Percentiles rank a stretch among this genome's conserved stretches.
These are phyloP conservation scores for Germaria angustata DNA, from an alignment of 2,888 invertebrate genomes.

Conservation along the genomic window DNA sequence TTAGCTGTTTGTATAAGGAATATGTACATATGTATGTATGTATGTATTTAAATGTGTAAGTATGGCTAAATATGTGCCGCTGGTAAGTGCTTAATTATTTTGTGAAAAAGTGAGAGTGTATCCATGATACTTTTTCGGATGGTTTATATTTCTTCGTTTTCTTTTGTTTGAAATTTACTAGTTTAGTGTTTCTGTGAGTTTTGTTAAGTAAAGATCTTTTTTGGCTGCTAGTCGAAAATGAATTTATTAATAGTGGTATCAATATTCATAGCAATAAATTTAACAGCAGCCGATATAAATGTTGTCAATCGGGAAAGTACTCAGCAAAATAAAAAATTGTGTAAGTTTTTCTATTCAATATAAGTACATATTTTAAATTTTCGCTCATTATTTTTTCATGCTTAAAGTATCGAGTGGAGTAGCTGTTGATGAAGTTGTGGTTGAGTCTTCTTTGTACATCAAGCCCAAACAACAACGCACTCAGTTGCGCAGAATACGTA, in stretches of 20 bases:
- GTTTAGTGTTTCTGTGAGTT: conserved; percentile 52
- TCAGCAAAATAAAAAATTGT: conserved; percentile 66
- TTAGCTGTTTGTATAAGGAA: conserved; percentile 6
- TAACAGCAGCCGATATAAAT: conserved; percentile 58
- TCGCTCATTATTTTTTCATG: background rate
- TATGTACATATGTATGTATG: background rate
- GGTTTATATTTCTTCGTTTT: conserved; percentile 18
- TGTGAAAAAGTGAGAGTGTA: conserved; percentile 64
- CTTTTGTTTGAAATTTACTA: conserved; percentile 41
- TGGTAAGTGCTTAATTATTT: conserved; percentile 6
- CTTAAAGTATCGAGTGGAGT: conserved; percentile 72
- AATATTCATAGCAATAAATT: conserved; percentile 39
- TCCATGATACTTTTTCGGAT: conserved; percentile 38
- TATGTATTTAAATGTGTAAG: conserved; percentile 6
- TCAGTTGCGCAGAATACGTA: conserved; percentile 60
- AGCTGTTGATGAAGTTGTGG: conserved; percentile 81
- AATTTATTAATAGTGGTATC: conserved; percentile 41
- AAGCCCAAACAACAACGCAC: conserved; percentile 76
- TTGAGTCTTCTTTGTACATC: conserved; percentile 81
- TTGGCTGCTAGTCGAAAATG: conserved; percentile 32
- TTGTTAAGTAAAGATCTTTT: conserved; percentile 44
- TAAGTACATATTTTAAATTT: background rate
- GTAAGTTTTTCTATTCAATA: conserved; percentile 70
- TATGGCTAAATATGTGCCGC: background rate
- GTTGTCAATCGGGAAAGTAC: conserved; percentile 59